Evolutionary conservation across 2,113 vertebrate genomes (phyloP), one percentile per base, ranked within the genome.

Genomic region (Scomber colias): DNA sequence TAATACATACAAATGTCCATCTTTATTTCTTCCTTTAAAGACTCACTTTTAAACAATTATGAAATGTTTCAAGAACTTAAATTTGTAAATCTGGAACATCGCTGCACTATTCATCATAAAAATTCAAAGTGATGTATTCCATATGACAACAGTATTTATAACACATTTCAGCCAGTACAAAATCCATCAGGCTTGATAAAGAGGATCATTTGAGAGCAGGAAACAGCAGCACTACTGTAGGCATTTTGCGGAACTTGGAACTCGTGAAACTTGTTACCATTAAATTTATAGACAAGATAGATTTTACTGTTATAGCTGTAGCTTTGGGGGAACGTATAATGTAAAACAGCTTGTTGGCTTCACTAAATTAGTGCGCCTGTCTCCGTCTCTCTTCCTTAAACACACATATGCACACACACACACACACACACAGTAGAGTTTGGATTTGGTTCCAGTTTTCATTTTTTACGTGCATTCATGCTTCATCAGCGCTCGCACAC

Each of bases 301-400:
- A 83, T 86, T 87, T 81, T 79, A 79, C 61, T 78, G 65, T 84
- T 84, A 75, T 69, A 24, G 83, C 75, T 63, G 71, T 67, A 66
- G 89, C 87, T 90, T 83, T 75, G 75, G 85, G 83, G 81, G 46
- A 72, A 70, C 5, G 61, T 81, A 82, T 81, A 87, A 88, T 85
- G 89, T 88, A 81, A 84, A 89, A 88, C 89, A 88, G 87, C 86
- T 85, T 85, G 82, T 87, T 85, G 83, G 87, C 79, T 80, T 80
- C 80, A 70, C 77, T 87, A 82, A 90, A 89, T 87, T 70, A 90
- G 84, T 71, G 61, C 4, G 21, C 59, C 51, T 40, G 55, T 81
- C 84, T 84, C 69, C 49, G 40, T 69, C 66, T 68, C 50, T 63
- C 75, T 68, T 55, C 57, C 66, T 72, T 50, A 80, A 71, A 83